Percentiles rank a stretch among this genome's conserved stretches.
Conservation (phyloP, 2,888 invertebrate genomes). For the Agriotes lineatus region DNA sequence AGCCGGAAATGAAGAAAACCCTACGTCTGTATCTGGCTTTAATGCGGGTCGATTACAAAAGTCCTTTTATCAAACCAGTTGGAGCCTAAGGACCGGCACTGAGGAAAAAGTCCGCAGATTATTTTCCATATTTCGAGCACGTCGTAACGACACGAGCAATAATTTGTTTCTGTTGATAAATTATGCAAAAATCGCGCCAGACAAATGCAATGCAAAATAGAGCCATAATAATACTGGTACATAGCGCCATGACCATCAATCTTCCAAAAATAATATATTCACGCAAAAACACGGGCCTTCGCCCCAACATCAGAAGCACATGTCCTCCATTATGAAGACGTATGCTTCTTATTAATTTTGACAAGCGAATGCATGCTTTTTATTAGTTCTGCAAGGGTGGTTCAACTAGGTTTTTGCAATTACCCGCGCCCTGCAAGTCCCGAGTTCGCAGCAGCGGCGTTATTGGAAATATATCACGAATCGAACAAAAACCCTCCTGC, state of each 20-base stretch:
- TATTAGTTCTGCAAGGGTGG: background rate
- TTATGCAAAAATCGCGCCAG: slow-evolving; percentile 35
- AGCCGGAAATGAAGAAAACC: slow-evolving; percentile 38
- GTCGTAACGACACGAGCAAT: slow-evolving; percentile 21
- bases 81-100: background rate
- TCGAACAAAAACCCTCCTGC: slow-evolving; percentile 12
- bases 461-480: slow-evolving; percentile 17
- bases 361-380: slow-evolving; percentile 30
- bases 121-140: slow-evolving; percentile 29
- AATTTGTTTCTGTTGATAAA: slow-evolving; percentile 42
- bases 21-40: slow-evolving; percentile 24
- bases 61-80: slow-evolving; percentile 30
- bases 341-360: slow-evolving; percentile 45
- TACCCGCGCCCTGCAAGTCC: background rate
- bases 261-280: slow-evolving; percentile 56
- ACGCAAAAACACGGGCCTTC: slow-evolving; percentile 50
- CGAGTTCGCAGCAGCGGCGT: slow-evolving; percentile 1
- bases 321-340: slow-evolving; percentile 47
- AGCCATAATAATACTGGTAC: slow-evolving; percentile 46
- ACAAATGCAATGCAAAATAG: slow-evolving; percentile 42
- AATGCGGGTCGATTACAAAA: slow-evolving; percentile 35
- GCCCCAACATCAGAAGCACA: slow-evolving; percentile 47
- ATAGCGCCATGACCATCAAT: slow-evolving; percentile 56
- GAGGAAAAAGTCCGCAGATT: slow-evolving; percentile 24
- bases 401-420: background rate